phyloP scores from a whole-genome alignment of 1,140 invertebrate species.

The Maniola jurtina region DNA sequence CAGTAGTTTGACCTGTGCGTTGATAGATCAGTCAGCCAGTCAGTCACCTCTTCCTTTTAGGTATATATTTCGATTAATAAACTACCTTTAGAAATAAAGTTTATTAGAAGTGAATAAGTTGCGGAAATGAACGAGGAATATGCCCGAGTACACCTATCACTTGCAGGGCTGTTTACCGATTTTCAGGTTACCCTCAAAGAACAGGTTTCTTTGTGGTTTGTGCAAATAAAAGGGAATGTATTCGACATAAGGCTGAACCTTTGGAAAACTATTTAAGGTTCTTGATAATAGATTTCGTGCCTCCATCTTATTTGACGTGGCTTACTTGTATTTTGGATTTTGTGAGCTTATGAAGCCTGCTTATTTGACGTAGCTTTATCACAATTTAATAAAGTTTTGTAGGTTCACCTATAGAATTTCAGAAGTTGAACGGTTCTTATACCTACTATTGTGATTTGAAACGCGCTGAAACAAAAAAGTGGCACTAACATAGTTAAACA shows the following conservation, averaged over 20 bases:
- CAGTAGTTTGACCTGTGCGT: too few relatives aligned
- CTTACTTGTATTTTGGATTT: background rate
- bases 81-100: too few relatives aligned
- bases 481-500: too few relatives aligned
- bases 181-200: background rate
- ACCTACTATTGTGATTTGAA: too few relatives aligned
- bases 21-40: too few relatives aligned
- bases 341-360: background rate
- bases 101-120: too few relatives aligned
- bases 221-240: background rate
- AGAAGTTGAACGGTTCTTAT: too few relatives aligned
- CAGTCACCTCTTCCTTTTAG: too few relatives aligned
- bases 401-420: background rate
- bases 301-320: conserved; percentile 2
- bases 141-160: conserved; percentile 10
- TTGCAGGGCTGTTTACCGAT: conserved; percentile 6
- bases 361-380: background rate
- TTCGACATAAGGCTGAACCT: background rate
- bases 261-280: conserved; percentile 6
- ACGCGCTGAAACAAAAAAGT: too few relatives aligned
- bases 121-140: background rate
- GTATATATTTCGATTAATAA: too few relatives aligned
- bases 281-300: conserved; percentile 5
- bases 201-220: conserved; percentile 2
- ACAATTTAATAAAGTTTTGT: background rate